These are phyloP conservation scores for Sclerurus mexicanus DNA, from an alignment of 2,113 vertebrate genomes.

Conservation along the genomic window DNA sequence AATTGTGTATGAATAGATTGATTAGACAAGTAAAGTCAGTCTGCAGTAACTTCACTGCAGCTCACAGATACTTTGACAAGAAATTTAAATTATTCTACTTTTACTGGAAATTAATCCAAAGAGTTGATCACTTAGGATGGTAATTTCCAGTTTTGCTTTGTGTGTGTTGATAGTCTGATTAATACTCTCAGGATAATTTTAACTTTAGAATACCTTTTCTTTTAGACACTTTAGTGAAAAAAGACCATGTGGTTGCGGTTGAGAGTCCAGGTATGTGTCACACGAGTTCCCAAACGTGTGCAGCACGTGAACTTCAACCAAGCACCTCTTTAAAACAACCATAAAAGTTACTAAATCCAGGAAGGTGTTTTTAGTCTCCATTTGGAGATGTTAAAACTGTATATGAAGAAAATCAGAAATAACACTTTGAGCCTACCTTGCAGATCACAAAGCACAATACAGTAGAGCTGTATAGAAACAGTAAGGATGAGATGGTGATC, in stretches of 20 bases:
- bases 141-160: background rate
- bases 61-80: background rate
- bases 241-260: background rate
- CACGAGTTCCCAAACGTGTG: background rate
- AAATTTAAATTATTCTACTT: background rate
- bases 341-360: background rate
- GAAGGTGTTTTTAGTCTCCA: background rate
- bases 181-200: background rate
- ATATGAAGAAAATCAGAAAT: background rate
- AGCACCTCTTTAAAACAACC: background rate
- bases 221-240: background rate
- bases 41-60: background rate
- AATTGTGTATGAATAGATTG: background rate
- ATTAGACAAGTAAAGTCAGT: background rate
- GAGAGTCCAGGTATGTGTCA: background rate
- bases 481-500: background rate
- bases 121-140: background rate
- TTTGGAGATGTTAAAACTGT: background rate
- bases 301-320: background rate
- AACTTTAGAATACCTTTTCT: background rate
- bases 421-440: slow-evolving; percentile 51
- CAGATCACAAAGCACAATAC: slow-evolving; percentile 15
- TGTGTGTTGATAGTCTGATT: background rate
- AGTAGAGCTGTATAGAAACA: slow-evolving; percentile 58
- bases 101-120: background rate